Percentiles rank a stretch among this genome's conserved stretches.
These are phyloP conservation scores for Irena cyanogastra DNA, from an alignment of 2,113 vertebrate genomes.

Conservation along the genomic window DNA sequence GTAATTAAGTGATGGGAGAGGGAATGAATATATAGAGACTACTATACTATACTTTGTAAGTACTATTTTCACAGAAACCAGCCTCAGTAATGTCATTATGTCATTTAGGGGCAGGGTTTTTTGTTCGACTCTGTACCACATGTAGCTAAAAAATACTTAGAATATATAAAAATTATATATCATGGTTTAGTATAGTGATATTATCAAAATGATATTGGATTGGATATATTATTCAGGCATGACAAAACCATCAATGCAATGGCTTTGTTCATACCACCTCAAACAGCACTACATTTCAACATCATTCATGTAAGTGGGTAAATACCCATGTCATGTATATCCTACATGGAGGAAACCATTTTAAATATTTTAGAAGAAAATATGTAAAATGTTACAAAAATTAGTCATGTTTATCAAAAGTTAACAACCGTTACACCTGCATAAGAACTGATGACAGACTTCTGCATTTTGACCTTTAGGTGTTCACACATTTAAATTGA, in stretches of 20 bases:
- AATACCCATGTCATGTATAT: not conserved
- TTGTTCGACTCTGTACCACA: not conserved
- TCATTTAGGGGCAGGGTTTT: not conserved
- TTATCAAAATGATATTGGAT: not conserved
- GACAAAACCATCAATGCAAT: not conserved
- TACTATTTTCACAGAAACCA: constrained; percentile 65
- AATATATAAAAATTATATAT: constrained; percentile 9
- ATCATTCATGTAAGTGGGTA: not conserved
- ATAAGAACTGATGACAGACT: not conserved
- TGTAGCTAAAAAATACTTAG: constrained; percentile 10
- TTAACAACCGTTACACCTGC: not conserved
- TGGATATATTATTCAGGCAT: not conserved
- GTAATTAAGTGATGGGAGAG: constrained; percentile 90
- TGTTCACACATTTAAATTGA: not conserved
- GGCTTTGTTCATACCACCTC: not conserved
- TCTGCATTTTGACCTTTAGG: not conserved
- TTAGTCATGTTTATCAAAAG: not conserved
- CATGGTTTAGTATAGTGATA: not conserved
- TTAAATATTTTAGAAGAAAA: not conserved
- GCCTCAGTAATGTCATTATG: constrained; percentile 40
- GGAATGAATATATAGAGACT: constrained; percentile 65
- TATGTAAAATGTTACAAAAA: not conserved
- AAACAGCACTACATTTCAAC: not conserved
- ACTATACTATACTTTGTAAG: constrained; percentile 56
- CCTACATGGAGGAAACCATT: not conserved